Base-by-base conservation (phyloP, 53 echinoderm and acorn worm species). In the Holothuria scabra region DNA sequence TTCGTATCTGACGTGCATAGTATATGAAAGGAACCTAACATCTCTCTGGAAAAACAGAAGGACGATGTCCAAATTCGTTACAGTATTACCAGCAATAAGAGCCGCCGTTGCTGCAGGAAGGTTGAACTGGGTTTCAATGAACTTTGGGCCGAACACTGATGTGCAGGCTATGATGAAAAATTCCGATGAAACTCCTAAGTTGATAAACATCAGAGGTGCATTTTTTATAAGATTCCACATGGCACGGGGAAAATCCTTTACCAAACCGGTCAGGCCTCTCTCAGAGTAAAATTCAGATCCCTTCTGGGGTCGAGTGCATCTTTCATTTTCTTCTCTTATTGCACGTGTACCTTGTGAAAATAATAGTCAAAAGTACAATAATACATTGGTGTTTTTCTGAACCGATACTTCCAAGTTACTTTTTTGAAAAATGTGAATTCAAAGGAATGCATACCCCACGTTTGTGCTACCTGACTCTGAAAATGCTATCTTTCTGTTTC, bases 51-150 rank as follows among this genome's bases (percentile, higher is more conserved):
- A n/a, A n/a, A n/a, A n/a, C n/a, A n/a, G n/a, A n/a, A n/a, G n/a
- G n/a, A n/a, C n/a, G n/a, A n/a, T n/a, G n/a, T n/a, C n/a, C n/a
- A n/a, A n/a, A n/a, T n/a, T n/a, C n/a, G n/a, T 16, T 30, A 1
- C 11, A 21, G 30, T 22, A 23, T 65, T 83, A 34, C 66, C 66
- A 3, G 31, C 59, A 22, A 70, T 30, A 26, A 89, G 12, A 12
- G 84, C 35, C 41, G 93, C 88, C 18, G 67, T 68, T 6, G 87
- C 83, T 23, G 90, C 76, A 23, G 89, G 60, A 14, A 90, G 59
- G 35, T 91, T 90, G 56, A 91, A 91, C 69, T 93, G 93, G 2
- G 90, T 87, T 60, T 93, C 93, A 49, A 93, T 82, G 65, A 76
- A 93, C 57, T 93, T 93, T 31, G 93, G 93, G 25, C 85, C 79